phyloP scores from a whole-genome alignment of 2,797 vertebrate species.

The Megaceryle alcyon region DNA sequence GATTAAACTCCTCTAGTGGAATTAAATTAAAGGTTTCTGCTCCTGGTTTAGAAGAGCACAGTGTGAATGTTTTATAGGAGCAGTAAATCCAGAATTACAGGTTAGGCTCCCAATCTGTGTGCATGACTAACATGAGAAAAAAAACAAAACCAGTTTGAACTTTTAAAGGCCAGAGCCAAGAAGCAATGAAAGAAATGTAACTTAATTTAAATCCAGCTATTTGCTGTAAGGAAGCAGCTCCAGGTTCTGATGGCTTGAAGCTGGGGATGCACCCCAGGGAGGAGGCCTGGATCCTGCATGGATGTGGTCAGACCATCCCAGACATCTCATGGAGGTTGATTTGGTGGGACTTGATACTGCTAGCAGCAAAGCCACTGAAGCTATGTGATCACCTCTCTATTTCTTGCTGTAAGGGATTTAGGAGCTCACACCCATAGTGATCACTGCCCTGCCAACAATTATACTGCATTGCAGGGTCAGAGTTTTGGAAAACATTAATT shows the following conservation, averaged over 20 bases:
- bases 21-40: conserved; percentile 70
- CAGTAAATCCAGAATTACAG: conserved; percentile 74
- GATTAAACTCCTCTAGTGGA: conserved; percentile 56
- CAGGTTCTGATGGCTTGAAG: background rate
- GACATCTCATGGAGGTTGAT: rapidly evolving
- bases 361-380: background rate
- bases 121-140: conserved; percentile 52
- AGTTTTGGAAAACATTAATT: background rate
- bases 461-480: background rate
- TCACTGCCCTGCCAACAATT: background rate
- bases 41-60: background rate
- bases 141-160: conserved; percentile 47
- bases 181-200: conserved; percentile 16
- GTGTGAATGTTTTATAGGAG: conserved; percentile 59
- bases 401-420: background rate
- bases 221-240: background rate
- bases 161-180: conserved; percentile 3
- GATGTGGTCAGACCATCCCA: background rate
- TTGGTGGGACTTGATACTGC: background rate
- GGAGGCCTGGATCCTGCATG: no score
- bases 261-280: background rate
- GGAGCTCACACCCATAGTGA: background rate
- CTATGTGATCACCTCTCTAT: background rate
- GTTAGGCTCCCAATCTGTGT: conserved; percentile 38
- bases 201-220: conserved; percentile 21